Evolutionary conservation across 2,888 invertebrate genomes (phyloP), one percentile per base, ranked within the genome.

Genomic region (Nemotelus pantherinus): DNA sequence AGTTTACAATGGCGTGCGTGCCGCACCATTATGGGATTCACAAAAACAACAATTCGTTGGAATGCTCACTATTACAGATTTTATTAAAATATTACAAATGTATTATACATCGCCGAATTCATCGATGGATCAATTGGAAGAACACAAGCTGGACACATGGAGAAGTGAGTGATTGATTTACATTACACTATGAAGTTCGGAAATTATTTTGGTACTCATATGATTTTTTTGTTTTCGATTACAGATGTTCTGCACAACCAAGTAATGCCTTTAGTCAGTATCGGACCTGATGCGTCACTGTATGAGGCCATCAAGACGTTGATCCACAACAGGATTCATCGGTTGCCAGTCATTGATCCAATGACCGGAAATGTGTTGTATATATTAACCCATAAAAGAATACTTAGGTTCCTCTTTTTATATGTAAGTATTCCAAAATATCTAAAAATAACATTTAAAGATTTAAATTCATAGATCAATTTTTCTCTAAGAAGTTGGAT

Each of bases 21-120:
- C 98, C 63, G 98, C 98, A 58, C 98, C 99, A 6, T 90, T 99
- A 81, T 99, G 99, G 99, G 98, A 99, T 88, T 95, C 95, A 82
- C 90, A 91, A 80, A 92, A 92, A 83, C 98, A 98, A 87, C 92
- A 93, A 87, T 98, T 97, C 88, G 95, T 99, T 80, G 99, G 99
- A 82, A 99, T 99, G 98, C 90, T 99, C 83, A 99, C 99, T 81
- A 99, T 99, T 84, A 99, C 99, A 76, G 99, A 99, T 89, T 99
- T 99, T 88, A 99, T 99, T 85, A 96, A 97, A 88, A 99, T 99
- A 84, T 91, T 99, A 83, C 94, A 96, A 88, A 97, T 96, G 93
- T 98, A 98, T 90, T 98, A 98, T 89, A 97, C 95, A 84, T 95
- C 97, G 83, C 96, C 96, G 76, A 90, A 93, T 83, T 95, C 95